Evolutionary conservation across 1,140 invertebrate genomes (phyloP).

Genomic region (Neodiprion fabricii): DNA sequence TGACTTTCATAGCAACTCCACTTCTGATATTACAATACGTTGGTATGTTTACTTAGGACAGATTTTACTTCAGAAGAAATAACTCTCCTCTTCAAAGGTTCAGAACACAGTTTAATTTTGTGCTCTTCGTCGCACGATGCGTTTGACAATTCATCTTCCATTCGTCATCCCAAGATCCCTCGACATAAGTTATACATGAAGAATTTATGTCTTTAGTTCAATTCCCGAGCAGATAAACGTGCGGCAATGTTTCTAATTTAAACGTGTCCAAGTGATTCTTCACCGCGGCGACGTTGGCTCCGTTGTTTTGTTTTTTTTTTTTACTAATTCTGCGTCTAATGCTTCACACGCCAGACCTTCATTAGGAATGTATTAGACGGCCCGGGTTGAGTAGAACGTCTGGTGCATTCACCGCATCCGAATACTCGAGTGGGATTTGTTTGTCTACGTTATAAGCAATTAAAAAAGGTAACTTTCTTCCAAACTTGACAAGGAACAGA

Average conservation of each 20-base stretch:
- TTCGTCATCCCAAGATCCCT: too few species aligned
- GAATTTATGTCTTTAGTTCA: too few species aligned
- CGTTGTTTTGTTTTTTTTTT: background rate
- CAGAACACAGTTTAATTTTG: too few species aligned
- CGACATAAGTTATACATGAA: too few species aligned
- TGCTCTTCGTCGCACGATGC: too few species aligned
- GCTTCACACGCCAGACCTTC: background rate
- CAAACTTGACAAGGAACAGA: background rate
- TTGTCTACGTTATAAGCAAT: background rate
- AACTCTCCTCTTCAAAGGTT: too few species aligned
- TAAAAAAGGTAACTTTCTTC: background rate
- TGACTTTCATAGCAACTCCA: too few species aligned
- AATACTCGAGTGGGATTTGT: background rate
- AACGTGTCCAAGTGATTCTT: background rate
- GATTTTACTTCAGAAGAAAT: too few species aligned
- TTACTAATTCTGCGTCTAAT: background rate
- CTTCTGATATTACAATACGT: too few species aligned
- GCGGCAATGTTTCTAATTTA: background rate
- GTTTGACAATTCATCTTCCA: too few species aligned
- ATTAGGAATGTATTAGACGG: background rate
- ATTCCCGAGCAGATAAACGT: background rate
- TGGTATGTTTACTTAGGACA: too few species aligned
- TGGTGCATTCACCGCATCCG: background rate
- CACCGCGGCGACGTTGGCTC: background rate
- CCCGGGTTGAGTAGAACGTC: background rate